Conservation (phyloP, 2,113 vertebrate genomes). For the Aplodontia rufa region DNA sequence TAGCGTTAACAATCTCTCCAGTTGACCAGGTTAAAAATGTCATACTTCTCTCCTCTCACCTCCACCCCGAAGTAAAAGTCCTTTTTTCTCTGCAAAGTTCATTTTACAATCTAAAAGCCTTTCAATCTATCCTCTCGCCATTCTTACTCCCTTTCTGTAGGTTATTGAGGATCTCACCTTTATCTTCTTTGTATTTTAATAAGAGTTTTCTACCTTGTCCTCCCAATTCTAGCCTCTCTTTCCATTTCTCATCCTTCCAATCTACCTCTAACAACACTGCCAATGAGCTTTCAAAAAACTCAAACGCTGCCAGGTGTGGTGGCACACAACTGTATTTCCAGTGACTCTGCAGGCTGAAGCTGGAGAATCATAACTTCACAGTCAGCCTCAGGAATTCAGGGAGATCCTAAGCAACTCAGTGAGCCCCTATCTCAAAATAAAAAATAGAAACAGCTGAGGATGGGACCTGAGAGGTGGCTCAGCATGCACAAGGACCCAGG, state of each 20-base stretch:
- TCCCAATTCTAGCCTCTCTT: not conserved
- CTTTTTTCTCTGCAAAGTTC: not conserved
- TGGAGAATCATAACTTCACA: too few relatives aligned
- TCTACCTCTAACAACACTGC: not conserved
- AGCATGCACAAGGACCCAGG: too few relatives aligned
- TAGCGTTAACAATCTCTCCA: not conserved
- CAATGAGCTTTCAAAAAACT: conserved; percentile 22
- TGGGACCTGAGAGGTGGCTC: too few relatives aligned
- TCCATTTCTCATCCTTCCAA: not conserved
- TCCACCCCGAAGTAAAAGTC: not conserved
- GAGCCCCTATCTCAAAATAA: too few relatives aligned
- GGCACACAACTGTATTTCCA: too few relatives aligned
- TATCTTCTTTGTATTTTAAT: not conserved
- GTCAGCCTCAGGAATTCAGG: too few relatives aligned
- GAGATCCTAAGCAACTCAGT: too few relatives aligned
- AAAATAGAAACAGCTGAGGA: too few relatives aligned
- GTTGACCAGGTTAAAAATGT: not conserved
- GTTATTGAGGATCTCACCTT: not conserved
- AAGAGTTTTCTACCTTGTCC: not conserved
- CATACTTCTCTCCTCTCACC: not conserved
- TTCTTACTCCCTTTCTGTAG: conserved; percentile 2
- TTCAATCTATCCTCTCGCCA: not conserved
- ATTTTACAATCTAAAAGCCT: conserved; percentile 35
- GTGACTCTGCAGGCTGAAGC: too few relatives aligned
- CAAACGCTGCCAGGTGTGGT: not conserved